Base-by-base conservation (phyloP, 2,888 invertebrate genomes). In the Ectobius pallidus region DNA sequence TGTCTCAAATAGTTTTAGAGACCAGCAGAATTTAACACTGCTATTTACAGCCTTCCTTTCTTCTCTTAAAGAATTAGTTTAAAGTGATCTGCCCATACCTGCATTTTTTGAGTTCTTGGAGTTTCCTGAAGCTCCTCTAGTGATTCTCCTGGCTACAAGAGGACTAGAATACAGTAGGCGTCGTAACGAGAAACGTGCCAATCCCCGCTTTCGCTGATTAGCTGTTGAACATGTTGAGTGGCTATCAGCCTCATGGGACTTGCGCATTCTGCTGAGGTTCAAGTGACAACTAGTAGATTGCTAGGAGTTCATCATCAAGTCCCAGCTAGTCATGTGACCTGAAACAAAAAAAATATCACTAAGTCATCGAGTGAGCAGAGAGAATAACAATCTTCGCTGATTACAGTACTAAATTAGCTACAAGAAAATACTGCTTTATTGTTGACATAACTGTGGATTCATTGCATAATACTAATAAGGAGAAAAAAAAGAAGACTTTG, bases 151-250 rank as follows among this genome's bases (percentile, higher is more conserved):
- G 44, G 90, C 90, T 71, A 91, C 86, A 22, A 91, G 85, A 2
- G 91, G 91, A 81, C 90, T 91, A 77, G 91, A 89, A 73, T 91
- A 89, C 73, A 92, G 86, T 75, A 92, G 84, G 75, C 91, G 87
- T 62, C 91, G 86, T 49, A 92, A 82, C 22, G 91, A 92, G 86
- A 91, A 90, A 78, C 91, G 81, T 27, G 86, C 83, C 77, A 87
- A 82, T 18, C 84, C 81, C 70, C 83, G 82, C 75, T 84, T 84
- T 61, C 83, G 81, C 75, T 81, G 84, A 75, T 73, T 83, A 82
- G 79, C 84, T 81, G 69, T 65, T 44, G 77, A 77, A 69, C 77
- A 78, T 14, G 77, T 76, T 42, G 77, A 78, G 73, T 78, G 77
- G 25, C 73, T 74, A 73, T 78, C 77, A 22, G 52, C 61, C 25